Conservation (phyloP, 2,113 vertebrate species). For the Sinocyclocheilus maitianheensis region DNA sequence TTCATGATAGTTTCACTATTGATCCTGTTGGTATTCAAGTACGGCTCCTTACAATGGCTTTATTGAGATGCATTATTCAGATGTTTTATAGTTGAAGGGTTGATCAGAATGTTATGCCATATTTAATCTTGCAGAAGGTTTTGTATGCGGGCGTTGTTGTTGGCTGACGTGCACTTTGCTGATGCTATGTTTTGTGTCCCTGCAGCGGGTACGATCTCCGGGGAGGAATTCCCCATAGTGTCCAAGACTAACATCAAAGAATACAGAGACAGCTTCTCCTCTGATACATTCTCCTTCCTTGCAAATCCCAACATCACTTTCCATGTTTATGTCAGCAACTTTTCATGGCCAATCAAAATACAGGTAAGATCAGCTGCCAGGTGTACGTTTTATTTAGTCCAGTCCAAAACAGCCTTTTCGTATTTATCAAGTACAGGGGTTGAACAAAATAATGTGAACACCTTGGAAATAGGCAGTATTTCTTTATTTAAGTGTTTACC, state of each 20-base stretch:
- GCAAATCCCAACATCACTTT: slow-evolving; percentile 97
- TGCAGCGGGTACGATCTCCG: slow-evolving; percentile 93
- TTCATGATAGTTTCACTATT: background rate
- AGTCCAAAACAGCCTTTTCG: background rate
- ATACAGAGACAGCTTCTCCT: slow-evolving; percentile 94
- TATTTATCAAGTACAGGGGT: background rate
- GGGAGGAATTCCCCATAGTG: slow-evolving; percentile 91
- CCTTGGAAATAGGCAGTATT: background rate
- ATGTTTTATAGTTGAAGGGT: background rate
- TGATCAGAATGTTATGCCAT: background rate
- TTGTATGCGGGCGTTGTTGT: background rate
- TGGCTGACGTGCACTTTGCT: slow-evolving; percentile 5
- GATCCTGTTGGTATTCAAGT: background rate
- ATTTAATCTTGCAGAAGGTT: background rate
- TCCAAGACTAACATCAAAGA: slow-evolving; percentile 93
- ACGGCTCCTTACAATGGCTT: background rate
- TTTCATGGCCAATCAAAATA: slow-evolving; percentile 98
- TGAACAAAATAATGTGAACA: background rate
- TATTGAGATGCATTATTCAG: slow-evolving; percentile 3
- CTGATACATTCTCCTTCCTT: slow-evolving; percentile 93
- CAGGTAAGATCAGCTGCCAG: slow-evolving; percentile 79
- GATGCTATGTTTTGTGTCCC: background rate
- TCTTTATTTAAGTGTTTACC: no score
- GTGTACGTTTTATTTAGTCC: background rate
- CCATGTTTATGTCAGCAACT: slow-evolving; percentile 97